Base-by-base conservation (phyloP, 2,797 vertebrate genomes). In the Momotus momota region DNA sequence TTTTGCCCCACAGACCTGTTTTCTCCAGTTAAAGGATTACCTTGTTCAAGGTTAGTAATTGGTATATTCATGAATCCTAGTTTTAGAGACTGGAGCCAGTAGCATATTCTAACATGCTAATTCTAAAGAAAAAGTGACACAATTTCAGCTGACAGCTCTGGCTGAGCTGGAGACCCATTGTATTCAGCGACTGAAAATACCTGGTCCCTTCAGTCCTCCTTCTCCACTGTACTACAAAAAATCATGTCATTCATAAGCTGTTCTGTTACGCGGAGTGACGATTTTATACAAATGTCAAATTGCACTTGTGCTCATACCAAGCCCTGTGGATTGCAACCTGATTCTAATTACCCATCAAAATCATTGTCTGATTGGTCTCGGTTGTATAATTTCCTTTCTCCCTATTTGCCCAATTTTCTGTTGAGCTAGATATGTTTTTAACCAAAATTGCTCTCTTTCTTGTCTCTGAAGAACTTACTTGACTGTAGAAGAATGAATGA, bases 301-400 rank as follows among this genome's bases (percentile, higher is more conserved):
- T 91, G 67, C 85, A 57, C 19, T 45, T 81, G 57, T 75, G 69
- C 20, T 91, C 9, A 57, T 57, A 93, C 16, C 69, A 71, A 49
- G 58, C 58, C 88, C 67, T 77, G 74, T 54, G 43, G 84, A 87
- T 78, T 78, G 45, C 67, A 90, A 60, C 89, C 75, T 90, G 72
- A 85, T 86, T 61, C 60, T 78, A 94, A 94, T 93, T 82, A 91
- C 67, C 67, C 87, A 67, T 91, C 67, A 67, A 91, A 94, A 86
- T 69, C 4, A 60, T 93, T 85, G 92, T 78, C 67, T 94, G 91
- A 87, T 91, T 94, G 60, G 38, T 91, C 69, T 95, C 20, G 0
- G 72, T 87, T 87, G 87, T 77, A 52, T 91, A 71, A 91, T 93
- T 94, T 71, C 31, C 29, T 66, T 93, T 95, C 55, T 82, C 19